Evolutionary conservation across 2,888 invertebrate species (phyloP), one percentile per base, ranked within the genome.

Genomic region (Dryocosmus kuriphilus): DNA sequence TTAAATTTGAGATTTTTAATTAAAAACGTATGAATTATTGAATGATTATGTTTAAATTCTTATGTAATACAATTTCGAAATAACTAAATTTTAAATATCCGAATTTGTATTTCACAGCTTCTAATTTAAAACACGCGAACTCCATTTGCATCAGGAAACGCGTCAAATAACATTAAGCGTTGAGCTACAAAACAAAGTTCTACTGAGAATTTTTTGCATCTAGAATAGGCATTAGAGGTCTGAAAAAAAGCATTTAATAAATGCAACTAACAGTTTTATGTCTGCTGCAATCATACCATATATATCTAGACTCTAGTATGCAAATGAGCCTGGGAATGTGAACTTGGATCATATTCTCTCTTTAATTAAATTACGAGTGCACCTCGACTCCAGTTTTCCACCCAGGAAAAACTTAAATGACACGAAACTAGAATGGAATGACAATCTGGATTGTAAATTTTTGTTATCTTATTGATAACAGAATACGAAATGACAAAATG

Each of bases 391-490:
- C 41, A 65, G 38, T 65, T 65, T 67, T 41, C 46, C 41, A 24
- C 27, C 41, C 24, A 67, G 27, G 27, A 27, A 38, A 67, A 67
- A 46, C 27, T 16, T 27, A 41, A 41, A 41, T 46, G 24, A 67
- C 46, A 46, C 41, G 19, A 67, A 38, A 65, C n/a, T 38, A 14
- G 35, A 35, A 65, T 22, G 24, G 41, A 38, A 65, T 67, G 41
- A 19, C 7, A 46, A 27, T 46, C 27, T 14, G 8, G 27, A 41
- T 67, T 46, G 67, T 67, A 67, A 67, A 67, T 67, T 46, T 46
- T 67, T 67, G 27, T 67, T 67, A 67, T 67, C 67, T 67, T 67
- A 46, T 41, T 46, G 67, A 67, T 67, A 67, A 67, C 41, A 76
- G 76, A 38, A 73, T 74, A 60, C 35, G 38, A 55, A 74, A 74